Percentiles rank a stretch among this genome's conserved stretches.
Evolutionary conservation across 2,888 invertebrate species (phyloP).

Genomic region (Colletes collaris): DNA sequence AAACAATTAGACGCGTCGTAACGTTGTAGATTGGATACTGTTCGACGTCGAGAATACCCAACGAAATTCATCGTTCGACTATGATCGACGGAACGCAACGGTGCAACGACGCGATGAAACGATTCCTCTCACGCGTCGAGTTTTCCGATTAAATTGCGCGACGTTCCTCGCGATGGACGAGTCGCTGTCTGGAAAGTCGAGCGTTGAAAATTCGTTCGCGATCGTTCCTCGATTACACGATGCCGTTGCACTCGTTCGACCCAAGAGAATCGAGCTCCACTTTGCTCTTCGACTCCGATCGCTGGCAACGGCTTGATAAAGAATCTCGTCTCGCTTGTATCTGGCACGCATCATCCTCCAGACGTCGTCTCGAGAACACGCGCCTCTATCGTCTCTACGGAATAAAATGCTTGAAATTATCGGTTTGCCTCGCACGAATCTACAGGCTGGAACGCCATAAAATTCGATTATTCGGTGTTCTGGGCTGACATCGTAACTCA

Average conservation of each 20-base stretch:
- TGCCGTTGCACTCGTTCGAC: neutral
- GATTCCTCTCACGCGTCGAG: constrained; percentile 53
- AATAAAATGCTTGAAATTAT: too few species aligned
- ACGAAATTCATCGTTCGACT: constrained; percentile 48
- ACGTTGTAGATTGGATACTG: too few species aligned
- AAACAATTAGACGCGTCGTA: too few species aligned
- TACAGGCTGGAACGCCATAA: too few species aligned
- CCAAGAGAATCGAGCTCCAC: constrained; percentile 25
- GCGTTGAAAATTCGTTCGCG: constrained; percentile 20
- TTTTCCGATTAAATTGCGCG: constrained; percentile 52
- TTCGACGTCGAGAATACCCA: neutral
- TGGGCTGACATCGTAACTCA: constrained; percentile 33
- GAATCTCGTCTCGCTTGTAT: constrained; percentile 30
- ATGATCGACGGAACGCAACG: constrained; percentile 33
- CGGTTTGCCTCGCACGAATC: too few species aligned
- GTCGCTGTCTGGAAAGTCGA: neutral
- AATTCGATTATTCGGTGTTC: constrained; percentile 1
- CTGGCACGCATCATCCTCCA: constrained; percentile 11
- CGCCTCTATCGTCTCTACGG: too few species aligned
- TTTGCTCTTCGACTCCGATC: constrained; percentile 34
- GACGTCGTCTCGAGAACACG: neutral
- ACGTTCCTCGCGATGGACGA: constrained; percentile 23
- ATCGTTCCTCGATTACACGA: neutral
- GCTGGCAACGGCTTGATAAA: neutral
- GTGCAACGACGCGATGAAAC: neutral